Evolutionary conservation across 2,113 vertebrate genomes (phyloP).

Genomic region (Thomomys bottae): DNA sequence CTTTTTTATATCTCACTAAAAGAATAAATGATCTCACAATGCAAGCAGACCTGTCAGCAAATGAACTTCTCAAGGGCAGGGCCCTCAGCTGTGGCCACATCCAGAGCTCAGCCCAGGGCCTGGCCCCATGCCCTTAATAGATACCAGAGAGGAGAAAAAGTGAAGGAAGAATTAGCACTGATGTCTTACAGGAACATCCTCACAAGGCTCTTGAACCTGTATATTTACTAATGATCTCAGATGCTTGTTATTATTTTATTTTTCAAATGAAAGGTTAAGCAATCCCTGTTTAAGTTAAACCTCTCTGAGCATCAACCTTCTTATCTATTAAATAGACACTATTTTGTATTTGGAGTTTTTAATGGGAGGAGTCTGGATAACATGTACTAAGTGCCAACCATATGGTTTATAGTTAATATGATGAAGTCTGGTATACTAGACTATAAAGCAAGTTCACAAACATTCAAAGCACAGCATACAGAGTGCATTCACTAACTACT

Average conservation of each 20-base stretch:
- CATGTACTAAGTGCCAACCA: not conserved
- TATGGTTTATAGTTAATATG: constrained; percentile 1
- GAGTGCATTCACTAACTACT: not conserved
- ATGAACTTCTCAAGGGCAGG: not conserved
- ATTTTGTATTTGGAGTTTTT: not conserved
- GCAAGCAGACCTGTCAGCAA: not conserved
- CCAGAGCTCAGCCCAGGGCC: not conserved
- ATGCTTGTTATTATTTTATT: not conserved
- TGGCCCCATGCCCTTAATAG: not conserved
- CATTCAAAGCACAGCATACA: not conserved
- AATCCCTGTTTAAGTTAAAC: not conserved
- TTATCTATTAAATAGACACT: constrained; percentile 24
- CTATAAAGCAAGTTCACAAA: not conserved
- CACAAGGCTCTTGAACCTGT: not conserved
- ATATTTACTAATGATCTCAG: not conserved
- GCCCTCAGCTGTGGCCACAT: not conserved
- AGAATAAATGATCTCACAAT: not conserved
- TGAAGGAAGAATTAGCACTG: not conserved
- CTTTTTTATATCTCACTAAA: constrained; percentile 23
- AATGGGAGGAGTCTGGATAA: not conserved
- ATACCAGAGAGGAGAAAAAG: not conserved
- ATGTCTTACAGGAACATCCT: not conserved
- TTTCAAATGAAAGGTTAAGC: constrained; percentile 42
- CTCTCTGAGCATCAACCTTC: constrained; percentile 11
- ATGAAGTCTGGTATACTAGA: not conserved